phyloP scores from a whole-genome alignment of 1,140 invertebrate genomes.

The Danaus plexippus region DNA sequence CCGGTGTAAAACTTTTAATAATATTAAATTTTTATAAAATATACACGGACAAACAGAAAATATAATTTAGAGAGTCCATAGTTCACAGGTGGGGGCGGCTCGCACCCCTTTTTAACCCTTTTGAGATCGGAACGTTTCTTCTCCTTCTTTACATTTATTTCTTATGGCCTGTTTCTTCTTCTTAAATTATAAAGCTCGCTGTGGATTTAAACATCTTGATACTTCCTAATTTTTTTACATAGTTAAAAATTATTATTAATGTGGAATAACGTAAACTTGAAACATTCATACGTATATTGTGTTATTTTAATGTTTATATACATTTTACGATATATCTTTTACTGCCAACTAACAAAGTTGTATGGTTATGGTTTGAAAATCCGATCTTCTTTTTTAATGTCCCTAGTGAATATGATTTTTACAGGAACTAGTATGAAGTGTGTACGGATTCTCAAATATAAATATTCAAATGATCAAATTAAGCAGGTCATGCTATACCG shows the following conservation, averaged over 20 bases:
- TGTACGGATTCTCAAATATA: background rate
- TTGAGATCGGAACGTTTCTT: conserved; percentile 61
- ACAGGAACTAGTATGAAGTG: no score
- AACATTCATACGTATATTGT: no score
- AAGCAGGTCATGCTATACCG: conserved; percentile 24
- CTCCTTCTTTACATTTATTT: conserved; percentile 72
- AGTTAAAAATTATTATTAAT: no score
- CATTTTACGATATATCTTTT: no score
- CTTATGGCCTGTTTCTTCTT: conserved; percentile 72
- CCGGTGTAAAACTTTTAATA: no score
- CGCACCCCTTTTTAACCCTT: conserved; percentile 62
- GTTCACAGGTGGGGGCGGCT: conserved; percentile 49
- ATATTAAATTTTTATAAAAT: no score
- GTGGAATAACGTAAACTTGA: no score
- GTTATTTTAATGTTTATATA: no score
- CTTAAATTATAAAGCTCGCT: conserved; percentile 68
- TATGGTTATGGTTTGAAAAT: no score
- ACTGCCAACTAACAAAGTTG: no score
- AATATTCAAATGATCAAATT: conserved; percentile 34
- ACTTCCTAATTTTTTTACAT: conserved; percentile 25
- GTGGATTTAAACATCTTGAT: conserved; percentile 42
- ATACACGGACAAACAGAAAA: conserved; percentile 9
- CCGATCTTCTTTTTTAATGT: no score
- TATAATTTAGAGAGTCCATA: background rate
- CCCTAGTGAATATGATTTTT: no score